A percentile compares a stretch with the other conserved stretches of the same genome.
These are phyloP conservation scores for Heterodera filipjevi DNA, from an alignment of 2,888 invertebrate species.

Conservation along the genomic window DNA sequence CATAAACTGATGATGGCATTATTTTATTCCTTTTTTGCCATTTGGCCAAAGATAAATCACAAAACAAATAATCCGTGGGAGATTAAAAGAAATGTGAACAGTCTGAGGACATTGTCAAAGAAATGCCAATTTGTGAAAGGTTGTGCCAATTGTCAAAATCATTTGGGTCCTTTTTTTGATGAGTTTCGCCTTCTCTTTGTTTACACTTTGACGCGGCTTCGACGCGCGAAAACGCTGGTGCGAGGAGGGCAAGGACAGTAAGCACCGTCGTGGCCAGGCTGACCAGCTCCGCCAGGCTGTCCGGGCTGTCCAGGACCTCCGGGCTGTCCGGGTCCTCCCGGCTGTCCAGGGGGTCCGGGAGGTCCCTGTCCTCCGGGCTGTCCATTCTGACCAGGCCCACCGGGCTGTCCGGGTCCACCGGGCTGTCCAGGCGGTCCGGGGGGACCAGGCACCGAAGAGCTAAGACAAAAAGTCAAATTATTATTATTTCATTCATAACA, in stretches of 20 bases:
- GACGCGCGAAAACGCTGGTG: slow-evolving; percentile 33
- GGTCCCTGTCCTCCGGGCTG: slow-evolving; percentile 37
- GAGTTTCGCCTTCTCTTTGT: not conserved
- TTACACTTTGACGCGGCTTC: slow-evolving; percentile 29
- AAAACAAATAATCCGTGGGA: not conserved
- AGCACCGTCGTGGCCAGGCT: slow-evolving; percentile 36
- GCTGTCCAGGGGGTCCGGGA: slow-evolving; percentile 35
- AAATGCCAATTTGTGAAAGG: not conserved
- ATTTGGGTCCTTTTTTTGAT: not conserved
- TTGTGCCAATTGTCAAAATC: not conserved
- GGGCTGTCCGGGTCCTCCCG: slow-evolving; percentile 43
- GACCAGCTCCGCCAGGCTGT: slow-evolving; percentile 40
- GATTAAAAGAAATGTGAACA: not conserved
- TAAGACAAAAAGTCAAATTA: not conserved
- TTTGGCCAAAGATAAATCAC: not conserved
- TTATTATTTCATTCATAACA: not conserved
- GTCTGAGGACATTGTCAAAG: not conserved
- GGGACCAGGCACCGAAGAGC: slow-evolving; percentile 24
- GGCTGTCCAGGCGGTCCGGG: slow-evolving; percentile 25
- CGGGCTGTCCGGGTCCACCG: slow-evolving; percentile 24
- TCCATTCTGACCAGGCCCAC: slow-evolving; percentile 26
- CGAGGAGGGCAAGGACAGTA: slow-evolving; percentile 37
- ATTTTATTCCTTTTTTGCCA: not conserved
- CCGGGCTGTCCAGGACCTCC: slow-evolving; percentile 34
- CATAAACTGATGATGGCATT: not conserved